These are phyloP conservation scores for Atrina japonica DNA, from an alignment of 2,888 invertebrate species.

Conservation along the genomic window DNA sequence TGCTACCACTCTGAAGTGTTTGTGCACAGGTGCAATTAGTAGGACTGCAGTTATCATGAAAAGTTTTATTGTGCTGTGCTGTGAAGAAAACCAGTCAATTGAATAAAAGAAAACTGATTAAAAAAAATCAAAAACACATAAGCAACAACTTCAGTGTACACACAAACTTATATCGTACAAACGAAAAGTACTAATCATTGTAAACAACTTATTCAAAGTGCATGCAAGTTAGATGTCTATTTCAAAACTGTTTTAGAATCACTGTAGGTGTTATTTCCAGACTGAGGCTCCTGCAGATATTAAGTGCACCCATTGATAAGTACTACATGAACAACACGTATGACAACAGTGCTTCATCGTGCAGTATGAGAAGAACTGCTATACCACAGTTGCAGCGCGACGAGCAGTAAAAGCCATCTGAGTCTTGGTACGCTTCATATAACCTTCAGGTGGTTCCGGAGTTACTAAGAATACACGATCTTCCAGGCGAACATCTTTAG, in stretches of 20 bases:
- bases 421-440: conserved; percentile 43
- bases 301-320: background rate
- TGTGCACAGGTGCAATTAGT: no score
- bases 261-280: background rate
- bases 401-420: conserved; percentile 54
- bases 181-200: background rate
- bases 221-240: background rate
- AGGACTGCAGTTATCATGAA: no score
- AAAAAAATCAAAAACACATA: background rate
- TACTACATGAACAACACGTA: conserved; percentile 1
- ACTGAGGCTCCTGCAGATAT: background rate
- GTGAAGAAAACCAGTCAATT: background rate
- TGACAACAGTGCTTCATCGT: conserved; percentile 23
- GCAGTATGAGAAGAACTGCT: conserved; percentile 12
- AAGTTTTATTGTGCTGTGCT: no score
- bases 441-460: conserved; percentile 67
- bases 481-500: conserved; percentile 71
- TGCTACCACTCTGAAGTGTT: no score
- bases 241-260: background rate
- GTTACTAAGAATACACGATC: conserved; percentile 72
- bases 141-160: background rate
- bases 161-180: background rate
- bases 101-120: background rate
- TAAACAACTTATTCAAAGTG: background rate
- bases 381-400: conserved; percentile 59